Base-by-base conservation (phyloP, 2,888 invertebrate genomes). In the Elysia crispata region DNA sequence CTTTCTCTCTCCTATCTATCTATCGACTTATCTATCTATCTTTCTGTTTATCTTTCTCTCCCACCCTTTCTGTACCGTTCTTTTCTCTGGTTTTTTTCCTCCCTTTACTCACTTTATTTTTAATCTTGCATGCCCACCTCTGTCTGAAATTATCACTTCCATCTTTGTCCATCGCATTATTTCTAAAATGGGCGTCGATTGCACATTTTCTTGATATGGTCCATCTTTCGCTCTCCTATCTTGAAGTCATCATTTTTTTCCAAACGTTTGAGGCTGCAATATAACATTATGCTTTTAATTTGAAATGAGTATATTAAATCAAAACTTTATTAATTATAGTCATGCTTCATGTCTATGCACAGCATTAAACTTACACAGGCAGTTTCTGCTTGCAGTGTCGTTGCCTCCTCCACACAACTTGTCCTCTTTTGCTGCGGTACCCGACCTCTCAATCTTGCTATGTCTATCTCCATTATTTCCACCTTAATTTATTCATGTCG, bases 11-110 rank as follows among this genome's bases (percentile, higher is more conserved):
- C 28, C 33, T 41, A 18, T 60, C 62, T 62, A 28, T 33, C 60
- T 72, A 23, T n/a, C n/a, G 57, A 50, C 41, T 60, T 77, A 28
- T 33, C 60, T 72, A 23, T n/a, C n/a, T 57, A 50, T 23, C 33
- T 77, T 33, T 72, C 31, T 62, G 31, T 75, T 31, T 18, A 6
- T 28, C 25, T 1, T 28, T 67, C 6, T 23, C 28, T 28, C 6
- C 5, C 5, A 67, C 1, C 50, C 49, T 73, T 13, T 73, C n/a
- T n/a, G n/a, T n/a, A n/a, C n/a, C n/a, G n/a, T n/a, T n/a, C n/a
- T n/a, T n/a, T 33, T 72, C 31, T 62, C 31, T 75, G 15, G 15
- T 1, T 28, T 6, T 1, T 28, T 67, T 20, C 28, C 28, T 28
- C 6, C 5, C 5, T 13, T 6, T 23, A 49, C 49, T 13, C 49